These are phyloP conservation scores for Prorops nasuta DNA, from an alignment of 1,140 invertebrate species.

Conservation along the genomic window DNA sequence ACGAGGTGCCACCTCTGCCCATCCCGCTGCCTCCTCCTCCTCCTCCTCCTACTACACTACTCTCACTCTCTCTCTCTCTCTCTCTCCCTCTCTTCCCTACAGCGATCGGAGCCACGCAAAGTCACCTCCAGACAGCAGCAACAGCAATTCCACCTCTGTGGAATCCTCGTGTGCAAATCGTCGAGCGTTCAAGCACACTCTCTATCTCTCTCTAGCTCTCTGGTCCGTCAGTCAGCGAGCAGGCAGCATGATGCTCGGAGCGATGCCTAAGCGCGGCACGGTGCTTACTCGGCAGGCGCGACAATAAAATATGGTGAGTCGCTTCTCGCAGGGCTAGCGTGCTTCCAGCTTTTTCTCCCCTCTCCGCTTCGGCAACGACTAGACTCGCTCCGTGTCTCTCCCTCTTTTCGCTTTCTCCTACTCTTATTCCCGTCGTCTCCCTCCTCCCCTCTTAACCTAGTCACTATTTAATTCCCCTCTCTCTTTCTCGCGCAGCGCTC, in stretches of 20 bases:
- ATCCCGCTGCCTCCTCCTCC: slow-evolving; percentile 22
- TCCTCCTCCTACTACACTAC: slow-evolving; percentile 5
- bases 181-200: too few relatives aligned
- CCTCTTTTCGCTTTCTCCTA: slow-evolving; percentile 29
- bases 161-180: slow-evolving; percentile 12
- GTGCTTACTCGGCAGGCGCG: slow-evolving; percentile 48
- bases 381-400: slow-evolving; percentile 6
- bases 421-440: slow-evolving; percentile 22
- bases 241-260: neutral
- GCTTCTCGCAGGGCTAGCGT: slow-evolving; percentile 32
- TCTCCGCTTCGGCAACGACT: slow-evolving; percentile 16
- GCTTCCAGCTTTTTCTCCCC: slow-evolving; percentile 23
- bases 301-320: slow-evolving; percentile 51
- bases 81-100: neutral
- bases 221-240: neutral
- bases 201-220: too few relatives aligned
- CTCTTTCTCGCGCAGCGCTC: slow-evolving; percentile 15
- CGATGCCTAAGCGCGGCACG: slow-evolving; percentile 27
- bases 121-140: neutral
- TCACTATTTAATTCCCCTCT: too few relatives aligned
- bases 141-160: neutral
- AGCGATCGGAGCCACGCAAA: neutral
- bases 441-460: too few relatives aligned
- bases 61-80: slow-evolving; percentile 10
- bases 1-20: slow-evolving; percentile 42